Percentiles rank a stretch among this genome's conserved stretches.
Conservation (phyloP, 2,888 invertebrate species). For the Cacoxenus indagator region DNA sequence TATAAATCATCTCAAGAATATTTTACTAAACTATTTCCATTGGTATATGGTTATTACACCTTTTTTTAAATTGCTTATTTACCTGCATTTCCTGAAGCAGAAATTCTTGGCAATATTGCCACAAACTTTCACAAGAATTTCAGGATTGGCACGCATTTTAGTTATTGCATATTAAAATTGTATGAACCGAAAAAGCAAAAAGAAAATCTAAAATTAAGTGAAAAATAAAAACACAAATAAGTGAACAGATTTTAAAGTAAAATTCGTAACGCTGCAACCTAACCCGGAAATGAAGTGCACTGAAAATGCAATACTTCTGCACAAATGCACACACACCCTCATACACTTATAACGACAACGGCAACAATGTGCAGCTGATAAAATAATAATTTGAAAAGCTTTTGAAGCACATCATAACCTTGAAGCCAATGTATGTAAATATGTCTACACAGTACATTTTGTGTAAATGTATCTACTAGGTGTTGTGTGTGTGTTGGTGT, state of each 20-base stretch:
- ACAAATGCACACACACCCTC: neutral
- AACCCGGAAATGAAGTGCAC: constrained; percentile 18
- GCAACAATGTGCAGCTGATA: constrained; percentile 40
- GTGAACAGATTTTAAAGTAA: neutral
- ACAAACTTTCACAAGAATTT: neutral
- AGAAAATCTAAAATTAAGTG: neutral
- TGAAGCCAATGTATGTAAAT: constrained; percentile 11
- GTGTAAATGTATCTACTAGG: neutral
- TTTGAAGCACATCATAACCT: constrained; percentile 23
- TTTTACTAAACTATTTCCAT: too few relatives aligned
- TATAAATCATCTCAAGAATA: too few relatives aligned
- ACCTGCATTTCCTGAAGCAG: too few relatives aligned
- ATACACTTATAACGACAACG: neutral
- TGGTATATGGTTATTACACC: too few relatives aligned
- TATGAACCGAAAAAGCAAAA: neutral
- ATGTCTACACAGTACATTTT: neutral
- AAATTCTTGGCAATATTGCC: too few relatives aligned
- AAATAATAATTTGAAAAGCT: constrained; percentile 40
- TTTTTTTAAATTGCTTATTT: too few relatives aligned
- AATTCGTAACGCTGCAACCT: neutral
- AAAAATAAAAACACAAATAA: neutral
- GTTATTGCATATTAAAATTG: neutral
- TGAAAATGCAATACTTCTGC: constrained; percentile 8
- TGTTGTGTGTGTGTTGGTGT: constrained; percentile 33
- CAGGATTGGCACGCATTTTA: constrained; percentile 14